Conservation (phyloP, 2,113 vertebrate species). For the Nyctibius bracteatus region DNA sequence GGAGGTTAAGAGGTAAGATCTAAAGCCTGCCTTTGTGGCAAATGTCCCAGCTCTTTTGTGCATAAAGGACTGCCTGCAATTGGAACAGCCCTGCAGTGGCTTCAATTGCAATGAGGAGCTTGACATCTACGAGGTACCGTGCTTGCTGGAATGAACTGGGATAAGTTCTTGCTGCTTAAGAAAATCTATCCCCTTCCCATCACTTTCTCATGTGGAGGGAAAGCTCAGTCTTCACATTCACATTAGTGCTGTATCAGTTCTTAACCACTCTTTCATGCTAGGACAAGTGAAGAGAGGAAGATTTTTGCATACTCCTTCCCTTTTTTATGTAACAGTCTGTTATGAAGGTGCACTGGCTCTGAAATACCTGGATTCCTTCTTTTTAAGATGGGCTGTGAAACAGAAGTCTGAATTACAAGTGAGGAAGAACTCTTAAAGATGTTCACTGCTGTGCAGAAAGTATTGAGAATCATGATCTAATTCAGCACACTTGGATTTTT, state of each 20-base stretch:
- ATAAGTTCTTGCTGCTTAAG: not conserved
- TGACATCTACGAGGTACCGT: not conserved
- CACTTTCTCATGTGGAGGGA: not conserved
- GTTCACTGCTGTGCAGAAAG: rapidly evolving
- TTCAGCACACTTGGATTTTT: not conserved
- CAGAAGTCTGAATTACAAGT: not conserved
- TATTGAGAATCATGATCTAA: not conserved
- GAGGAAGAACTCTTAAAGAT: not conserved
- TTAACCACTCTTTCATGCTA: not conserved
- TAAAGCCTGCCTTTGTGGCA: not conserved
- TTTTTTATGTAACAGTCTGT: not conserved
- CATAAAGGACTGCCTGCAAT: not conserved
- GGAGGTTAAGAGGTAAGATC: not conserved
- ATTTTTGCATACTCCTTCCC: not conserved
- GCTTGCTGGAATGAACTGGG: not conserved
- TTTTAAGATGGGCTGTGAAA: not conserved
- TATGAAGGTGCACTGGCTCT: not conserved
- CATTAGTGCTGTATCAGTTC: not conserved
- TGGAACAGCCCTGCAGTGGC: not conserved
- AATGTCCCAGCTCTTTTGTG: not conserved
- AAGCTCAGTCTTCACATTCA: not conserved
- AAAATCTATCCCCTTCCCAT: not conserved
- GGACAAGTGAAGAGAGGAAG: not conserved
- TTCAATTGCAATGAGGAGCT: not conserved
- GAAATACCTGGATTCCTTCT: not conserved